These are phyloP conservation scores for Kryptolebias ocellatus DNA, from an alignment of 2,797 vertebrate genomes.

Conservation along the genomic window DNA sequence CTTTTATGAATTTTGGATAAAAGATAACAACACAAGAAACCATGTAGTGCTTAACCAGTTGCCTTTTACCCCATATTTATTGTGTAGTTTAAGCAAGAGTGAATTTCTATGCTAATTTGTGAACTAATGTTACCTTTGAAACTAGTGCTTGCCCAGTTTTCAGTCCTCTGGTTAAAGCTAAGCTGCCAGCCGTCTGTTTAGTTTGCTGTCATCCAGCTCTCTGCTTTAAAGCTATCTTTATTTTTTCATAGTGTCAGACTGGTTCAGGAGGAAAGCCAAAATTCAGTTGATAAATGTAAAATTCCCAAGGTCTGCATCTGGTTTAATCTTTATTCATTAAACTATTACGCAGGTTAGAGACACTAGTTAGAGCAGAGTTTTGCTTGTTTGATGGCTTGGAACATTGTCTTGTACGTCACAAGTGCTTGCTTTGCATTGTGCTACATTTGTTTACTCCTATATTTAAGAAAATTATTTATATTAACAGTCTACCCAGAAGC, in stretches of 20 bases:
- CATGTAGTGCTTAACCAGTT: too few relatives aligned
- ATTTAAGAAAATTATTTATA: slow-evolving; percentile 10
- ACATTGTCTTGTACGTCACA: neutral
- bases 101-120: neutral
- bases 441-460: neutral
- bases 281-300: too few relatives aligned
- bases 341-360: too few relatives aligned
- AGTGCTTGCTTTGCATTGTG: slow-evolving; percentile 1
- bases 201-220: slow-evolving; percentile 7
- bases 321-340: neutral
- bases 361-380: neutral
- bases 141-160: neutral
- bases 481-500: slow-evolving; percentile 1
- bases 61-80: too few relatives aligned
- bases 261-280: neutral
- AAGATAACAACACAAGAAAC: too few relatives aligned
- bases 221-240: neutral
- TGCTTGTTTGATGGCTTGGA: neutral
- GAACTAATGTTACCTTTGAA: neutral
- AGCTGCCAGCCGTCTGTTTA: neutral
- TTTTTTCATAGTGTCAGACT: neutral
- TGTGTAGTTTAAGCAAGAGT: neutral
- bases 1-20: too few relatives aligned
- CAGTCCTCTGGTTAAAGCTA: neutral
- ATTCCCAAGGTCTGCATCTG: neutral